A percentile compares a stretch with the other conserved stretches of the same genome.
Evolutionary conservation across 2,888 invertebrate species (phyloP).

Genomic region (Trissolcus japonicus): DNA sequence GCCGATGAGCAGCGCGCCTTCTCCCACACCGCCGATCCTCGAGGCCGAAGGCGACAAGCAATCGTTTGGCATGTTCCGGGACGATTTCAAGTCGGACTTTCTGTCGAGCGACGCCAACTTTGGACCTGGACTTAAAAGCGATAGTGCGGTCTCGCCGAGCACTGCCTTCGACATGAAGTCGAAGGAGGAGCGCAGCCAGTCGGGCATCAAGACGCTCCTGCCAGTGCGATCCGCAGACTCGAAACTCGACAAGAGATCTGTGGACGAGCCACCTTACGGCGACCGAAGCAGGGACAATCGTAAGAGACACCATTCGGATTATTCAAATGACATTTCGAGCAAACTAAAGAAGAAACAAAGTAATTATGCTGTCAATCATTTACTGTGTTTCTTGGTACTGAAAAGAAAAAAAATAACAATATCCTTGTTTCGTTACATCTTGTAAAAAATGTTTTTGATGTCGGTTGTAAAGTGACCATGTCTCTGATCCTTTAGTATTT

Average conservation of each 20-base stretch:
- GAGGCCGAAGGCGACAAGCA: conserved; percentile 61
- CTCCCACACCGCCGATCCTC: conserved; percentile 51
- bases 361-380: conserved; percentile 52
- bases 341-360: conserved; percentile 67
- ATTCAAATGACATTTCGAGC: conserved; percentile 62
- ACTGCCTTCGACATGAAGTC: conserved; percentile 71
- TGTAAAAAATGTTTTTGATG: neutral
- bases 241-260: conserved; percentile 65
- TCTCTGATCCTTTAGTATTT: too few relatives aligned
- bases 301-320: conserved; percentile 68
- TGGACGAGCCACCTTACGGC: conserved; percentile 63
- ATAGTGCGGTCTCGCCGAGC: conserved; percentile 71
- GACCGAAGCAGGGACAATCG: conserved; percentile 64
- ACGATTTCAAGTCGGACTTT: conserved; percentile 64
- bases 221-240: conserved; percentile 73
- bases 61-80: conserved; percentile 57
- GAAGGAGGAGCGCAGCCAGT: conserved; percentile 74
- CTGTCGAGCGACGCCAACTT: conserved; percentile 54
- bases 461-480: neutral
- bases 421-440: neutral
- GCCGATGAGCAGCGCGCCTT: conserved; percentile 33
- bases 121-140: conserved; percentile 13
- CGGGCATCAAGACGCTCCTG: conserved; percentile 78
- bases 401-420: neutral
- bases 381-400: too few relatives aligned